Evolutionary conservation across 2,888 invertebrate species (phyloP), one percentile per base, ranked within the genome.

Genomic region (Drosophila nr. perissopoda): DNA sequence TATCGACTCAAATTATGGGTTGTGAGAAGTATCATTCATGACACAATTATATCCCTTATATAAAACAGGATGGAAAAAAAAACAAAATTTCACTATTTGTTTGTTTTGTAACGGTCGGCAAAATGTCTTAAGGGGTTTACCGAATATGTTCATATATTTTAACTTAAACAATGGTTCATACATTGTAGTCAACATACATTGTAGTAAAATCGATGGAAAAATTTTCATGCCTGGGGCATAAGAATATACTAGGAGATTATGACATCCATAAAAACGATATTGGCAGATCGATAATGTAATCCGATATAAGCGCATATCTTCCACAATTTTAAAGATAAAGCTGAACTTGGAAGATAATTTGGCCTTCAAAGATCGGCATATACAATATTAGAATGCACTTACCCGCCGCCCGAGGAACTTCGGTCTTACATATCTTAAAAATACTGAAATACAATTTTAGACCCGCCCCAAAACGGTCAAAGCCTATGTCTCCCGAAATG

Each of bases 51-150:
- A 38, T 38, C 8, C 18, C 38, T 8, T 38, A 8, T 8, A 38
- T 16, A 38, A 16, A 6, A 18, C 7, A 3, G 18, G 18, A 18
- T 8, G 7, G 1, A 18, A 38, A 38, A 38, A 38, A 0, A 8
- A 7, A 1, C 3, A n/a, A 8, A 18, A 18, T 1, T 38, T 42
- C 2, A n/a, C 40, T 40, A n/a, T 36, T 16, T n/a, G 0, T 4
- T 40, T 40, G n/a, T n/a, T 42, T 5, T 11, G n/a, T 3, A 8
- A 36, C 7, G 1, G 3, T 18, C 18, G 18, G 38, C 38, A 8
- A 8, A 38, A 1, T n/a, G 18, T n/a, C 5, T 40, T 10, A n/a
- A 40, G 1, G 1, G 40, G 1, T 1, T n/a, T n/a, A 10, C 0
- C 5, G 5, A 40, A 40, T 40, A n/a, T n/a, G 1, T n/a, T n/a